Conservation (phyloP, 2,888 invertebrate genomes). For the Crematogaster levior region DNA sequence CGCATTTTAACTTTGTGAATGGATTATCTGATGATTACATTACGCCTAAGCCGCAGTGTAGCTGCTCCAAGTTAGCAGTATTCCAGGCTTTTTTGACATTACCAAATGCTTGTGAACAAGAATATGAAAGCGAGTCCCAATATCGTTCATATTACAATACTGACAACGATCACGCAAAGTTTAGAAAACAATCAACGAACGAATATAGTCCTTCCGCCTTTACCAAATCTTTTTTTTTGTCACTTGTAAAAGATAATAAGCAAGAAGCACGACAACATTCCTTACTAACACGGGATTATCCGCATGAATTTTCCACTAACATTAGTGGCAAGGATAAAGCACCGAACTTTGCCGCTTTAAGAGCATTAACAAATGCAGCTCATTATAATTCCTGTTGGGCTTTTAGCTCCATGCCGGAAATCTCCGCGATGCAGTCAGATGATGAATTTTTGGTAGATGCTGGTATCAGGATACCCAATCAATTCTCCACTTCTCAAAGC, state of each 20-base stretch:
- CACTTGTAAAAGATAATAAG: slow-evolving; percentile 76
- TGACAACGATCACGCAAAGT: slow-evolving; percentile 47
- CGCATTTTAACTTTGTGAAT: slow-evolving; percentile 75
- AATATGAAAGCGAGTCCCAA: slow-evolving; percentile 56
- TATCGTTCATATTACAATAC: slow-evolving; percentile 59
- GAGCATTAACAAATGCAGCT: slow-evolving; percentile 75
- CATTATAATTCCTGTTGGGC: slow-evolving; percentile 83
- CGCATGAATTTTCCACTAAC: slow-evolving; percentile 73
- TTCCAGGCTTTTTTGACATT: slow-evolving; percentile 58
- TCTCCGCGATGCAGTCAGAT: slow-evolving; percentile 81
- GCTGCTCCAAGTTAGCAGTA: slow-evolving; percentile 75
- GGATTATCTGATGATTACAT: slow-evolving; percentile 73
- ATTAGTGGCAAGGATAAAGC: slow-evolving; percentile 67
- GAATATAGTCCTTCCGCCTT: slow-evolving; percentile 70
- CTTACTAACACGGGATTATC: slow-evolving; percentile 72
- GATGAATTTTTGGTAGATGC: slow-evolving; percentile 84
- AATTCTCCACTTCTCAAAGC: slow-evolving; percentile 79
- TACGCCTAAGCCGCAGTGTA: slow-evolving; percentile 69
- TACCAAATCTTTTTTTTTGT: slow-evolving; percentile 74
- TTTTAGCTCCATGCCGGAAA: slow-evolving; percentile 84
- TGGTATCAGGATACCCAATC: slow-evolving; percentile 83
- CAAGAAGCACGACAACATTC: slow-evolving; percentile 76
- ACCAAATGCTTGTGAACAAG: slow-evolving; percentile 62
- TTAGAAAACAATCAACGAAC: slow-evolving; percentile 48
- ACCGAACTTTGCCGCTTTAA: slow-evolving; percentile 73